phyloP scores from a whole-genome alignment of 2,113 vertebrate genomes.

The Actenoides lindsayi region DNA sequence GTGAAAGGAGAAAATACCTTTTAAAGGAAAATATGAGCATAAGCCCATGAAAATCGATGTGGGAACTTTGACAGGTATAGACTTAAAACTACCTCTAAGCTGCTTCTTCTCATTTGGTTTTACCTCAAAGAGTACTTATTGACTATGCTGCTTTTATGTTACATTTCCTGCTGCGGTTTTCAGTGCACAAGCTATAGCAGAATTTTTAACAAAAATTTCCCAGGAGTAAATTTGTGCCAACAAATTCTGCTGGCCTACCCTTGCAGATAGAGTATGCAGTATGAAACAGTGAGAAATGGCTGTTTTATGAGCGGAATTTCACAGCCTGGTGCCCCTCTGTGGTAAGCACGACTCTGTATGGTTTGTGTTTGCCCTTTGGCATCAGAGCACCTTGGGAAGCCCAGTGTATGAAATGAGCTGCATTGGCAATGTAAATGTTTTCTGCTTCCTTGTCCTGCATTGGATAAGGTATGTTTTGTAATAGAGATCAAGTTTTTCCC shows the following conservation, averaged over 20 bases:
- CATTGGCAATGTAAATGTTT: background rate
- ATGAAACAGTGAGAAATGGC: background rate
- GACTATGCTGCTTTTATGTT: slow-evolving; percentile 2
- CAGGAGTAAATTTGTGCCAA: background rate
- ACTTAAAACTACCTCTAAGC: background rate
- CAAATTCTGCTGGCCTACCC: background rate
- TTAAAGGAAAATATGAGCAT: slow-evolving; percentile 38
- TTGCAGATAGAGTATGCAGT: background rate
- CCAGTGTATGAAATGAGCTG: background rate
- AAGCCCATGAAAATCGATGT: background rate
- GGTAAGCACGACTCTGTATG: background rate
- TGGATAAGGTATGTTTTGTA: background rate
- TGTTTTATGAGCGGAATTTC: background rate
- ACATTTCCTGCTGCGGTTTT: background rate
- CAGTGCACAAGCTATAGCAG: background rate
- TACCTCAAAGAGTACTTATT: background rate
- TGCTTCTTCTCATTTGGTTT: slow-evolving; percentile 11
- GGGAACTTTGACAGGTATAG: background rate
- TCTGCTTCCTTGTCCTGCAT: background rate
- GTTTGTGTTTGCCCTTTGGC: background rate
- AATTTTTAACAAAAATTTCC: background rate
- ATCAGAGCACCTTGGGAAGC: background rate
- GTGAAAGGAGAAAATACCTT: background rate
- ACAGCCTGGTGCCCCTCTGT: background rate
- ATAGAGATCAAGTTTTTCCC: background rate